phyloP scores from a whole-genome alignment of 2,888 invertebrate genomes.

The Athripsodes cinereus region DNA sequence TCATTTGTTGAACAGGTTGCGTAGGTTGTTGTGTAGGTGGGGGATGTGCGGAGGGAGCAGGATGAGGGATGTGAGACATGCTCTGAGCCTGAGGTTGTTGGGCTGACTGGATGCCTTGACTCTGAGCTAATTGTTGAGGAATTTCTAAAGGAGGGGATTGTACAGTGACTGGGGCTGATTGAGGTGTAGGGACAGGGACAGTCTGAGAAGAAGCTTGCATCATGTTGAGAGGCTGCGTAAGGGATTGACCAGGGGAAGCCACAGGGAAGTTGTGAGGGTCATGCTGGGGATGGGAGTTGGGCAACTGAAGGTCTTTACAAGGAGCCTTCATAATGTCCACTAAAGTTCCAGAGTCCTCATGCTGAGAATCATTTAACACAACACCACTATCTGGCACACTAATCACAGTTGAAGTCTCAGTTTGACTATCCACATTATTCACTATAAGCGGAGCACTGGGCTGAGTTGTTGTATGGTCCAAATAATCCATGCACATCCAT shows the following conservation, averaged over 20 bases:
- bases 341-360: slow-evolving; percentile 42
- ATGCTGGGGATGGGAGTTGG: slow-evolving; percentile 42
- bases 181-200: slow-evolving; percentile 48
- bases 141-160: slow-evolving; percentile 50
- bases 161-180: slow-evolving; percentile 45
- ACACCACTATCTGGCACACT: slow-evolving; percentile 46
- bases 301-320: slow-evolving; percentile 46
- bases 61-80: slow-evolving; percentile 51
- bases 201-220: slow-evolving; percentile 49
- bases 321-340: slow-evolving; percentile 42
- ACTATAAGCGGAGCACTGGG: slow-evolving; percentile 46
- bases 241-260: slow-evolving; percentile 48
- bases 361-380: slow-evolving; percentile 48
- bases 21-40: slow-evolving; percentile 38
- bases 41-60: slow-evolving; percentile 35
- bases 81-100: slow-evolving; percentile 42
- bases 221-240: slow-evolving; percentile 45
- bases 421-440: slow-evolving; percentile 44
- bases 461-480: slow-evolving; percentile 69
- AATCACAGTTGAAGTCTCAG: slow-evolving; percentile 37
- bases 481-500: slow-evolving; percentile 93
- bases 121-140: slow-evolving; percentile 48
- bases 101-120: slow-evolving; percentile 43
- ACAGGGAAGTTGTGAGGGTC: slow-evolving; percentile 50
- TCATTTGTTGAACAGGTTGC: slow-evolving; percentile 48